Evolutionary conservation across 2,888 invertebrate genomes (phyloP).

Genomic region (Lasius fuliginosus): DNA sequence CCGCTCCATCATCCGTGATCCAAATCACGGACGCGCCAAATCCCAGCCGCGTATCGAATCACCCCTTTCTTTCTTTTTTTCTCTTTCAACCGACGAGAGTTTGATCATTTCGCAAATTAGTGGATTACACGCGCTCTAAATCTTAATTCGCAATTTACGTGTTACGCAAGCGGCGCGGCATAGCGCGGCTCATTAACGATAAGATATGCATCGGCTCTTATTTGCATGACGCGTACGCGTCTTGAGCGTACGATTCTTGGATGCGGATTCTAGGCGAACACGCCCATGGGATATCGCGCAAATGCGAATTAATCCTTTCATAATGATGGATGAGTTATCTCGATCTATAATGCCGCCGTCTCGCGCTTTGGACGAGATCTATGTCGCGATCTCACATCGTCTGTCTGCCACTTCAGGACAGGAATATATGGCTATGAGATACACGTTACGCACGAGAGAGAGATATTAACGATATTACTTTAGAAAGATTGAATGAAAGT

Average conservation of each 20-base stretch:
- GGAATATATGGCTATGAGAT: conserved; percentile 18
- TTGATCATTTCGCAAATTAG: conserved; percentile 31
- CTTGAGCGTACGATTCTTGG: conserved; percentile 35
- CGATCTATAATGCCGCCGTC: conserved; percentile 44
- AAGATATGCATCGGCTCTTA: conserved; percentile 49
- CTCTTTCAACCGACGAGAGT: background rate
- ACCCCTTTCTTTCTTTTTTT: background rate
- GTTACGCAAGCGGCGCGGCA: background rate
- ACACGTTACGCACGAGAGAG: background rate
- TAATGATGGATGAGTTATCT: conserved; percentile 43
- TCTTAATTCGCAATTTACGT: conserved; percentile 48
- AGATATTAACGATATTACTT: conserved; percentile 3
- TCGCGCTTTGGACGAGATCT: conserved; percentile 9
- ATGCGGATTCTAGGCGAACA: conserved; percentile 21
- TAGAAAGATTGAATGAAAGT: background rate
- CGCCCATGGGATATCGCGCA: conserved; percentile 41
- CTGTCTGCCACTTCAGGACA: conserved; percentile 20
- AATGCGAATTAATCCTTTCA: conserved; percentile 48
- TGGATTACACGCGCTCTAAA: conserved; percentile 37
- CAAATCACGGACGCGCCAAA: conserved; percentile 47
- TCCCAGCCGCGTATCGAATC: conserved; percentile 35
- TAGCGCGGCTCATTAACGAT: conserved; percentile 37
- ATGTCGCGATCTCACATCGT: conserved; percentile 27
- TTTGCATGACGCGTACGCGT: conserved; percentile 49
- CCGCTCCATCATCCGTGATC: conserved; percentile 57